These are phyloP conservation scores for Peromyscus eremicus DNA, from an alignment of 2,797 vertebrate species.

Conservation along the genomic window DNA sequence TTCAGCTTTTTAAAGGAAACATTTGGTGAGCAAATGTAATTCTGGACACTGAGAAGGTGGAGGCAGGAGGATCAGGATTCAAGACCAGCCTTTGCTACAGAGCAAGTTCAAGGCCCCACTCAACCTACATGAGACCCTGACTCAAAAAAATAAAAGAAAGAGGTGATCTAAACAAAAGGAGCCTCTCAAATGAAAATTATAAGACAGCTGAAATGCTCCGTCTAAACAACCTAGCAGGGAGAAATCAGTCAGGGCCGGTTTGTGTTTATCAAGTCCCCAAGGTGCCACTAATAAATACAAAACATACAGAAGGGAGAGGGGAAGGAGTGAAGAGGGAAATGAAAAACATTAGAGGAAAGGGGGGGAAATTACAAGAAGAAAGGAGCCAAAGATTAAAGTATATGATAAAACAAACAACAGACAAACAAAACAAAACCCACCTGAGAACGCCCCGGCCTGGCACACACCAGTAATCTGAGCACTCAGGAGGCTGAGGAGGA, in stretches of 20 bases:
- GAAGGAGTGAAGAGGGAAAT: neutral
- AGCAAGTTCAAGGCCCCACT: neutral
- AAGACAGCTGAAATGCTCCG: slow-evolving; percentile 14
- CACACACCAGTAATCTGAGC: neutral
- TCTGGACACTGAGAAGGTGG: neutral
- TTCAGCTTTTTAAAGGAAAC: slow-evolving; percentile 2
- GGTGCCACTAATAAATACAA: slow-evolving; percentile 32
- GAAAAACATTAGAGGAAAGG: neutral
- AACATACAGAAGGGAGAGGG: neutral
- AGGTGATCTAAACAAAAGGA: slow-evolving; percentile 50
- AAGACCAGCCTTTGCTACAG: neutral
- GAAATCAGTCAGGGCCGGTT: slow-evolving; percentile 25
- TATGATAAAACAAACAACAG: neutral
- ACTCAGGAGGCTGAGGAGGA: neutral
- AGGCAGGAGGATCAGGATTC: neutral
- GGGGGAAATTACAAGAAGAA: neutral
- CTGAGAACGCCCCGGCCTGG: neutral
- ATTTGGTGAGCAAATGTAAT: neutral
- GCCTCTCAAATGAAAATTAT: neutral
- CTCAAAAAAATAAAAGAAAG: neutral
- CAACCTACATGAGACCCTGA: neutral
- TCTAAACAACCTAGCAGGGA: slow-evolving; percentile 8
- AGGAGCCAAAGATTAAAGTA: neutral
- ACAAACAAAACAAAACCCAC: neutral
- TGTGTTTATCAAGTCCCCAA: neutral